Base-by-base conservation (phyloP, 2,888 invertebrate species). In the Orthonevra nobilis region DNA sequence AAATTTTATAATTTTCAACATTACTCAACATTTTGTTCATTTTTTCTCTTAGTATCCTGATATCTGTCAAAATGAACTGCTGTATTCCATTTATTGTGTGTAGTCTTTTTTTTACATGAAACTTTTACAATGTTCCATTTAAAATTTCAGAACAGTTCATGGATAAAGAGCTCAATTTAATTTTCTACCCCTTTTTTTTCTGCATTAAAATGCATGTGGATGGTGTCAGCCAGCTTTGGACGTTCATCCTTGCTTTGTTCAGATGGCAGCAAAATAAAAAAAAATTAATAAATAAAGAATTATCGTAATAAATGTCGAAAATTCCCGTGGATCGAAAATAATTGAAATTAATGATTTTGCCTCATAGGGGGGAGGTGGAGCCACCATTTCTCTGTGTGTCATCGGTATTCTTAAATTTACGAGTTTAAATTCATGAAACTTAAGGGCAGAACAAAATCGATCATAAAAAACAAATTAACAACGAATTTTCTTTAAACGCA, bases 291-390 rank as follows among this genome's bases (percentile, higher is more conserved):
- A 36, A 44, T 17, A 34, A 52, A 44, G 36, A 77, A 77, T 77
- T 72, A 72, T 60, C 72, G 52, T 64, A 64, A 72, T 66, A 72
- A 70, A 72, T 64, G 64, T 77, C 64, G 64, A 60, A 52, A 42
- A 42, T 56, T 50, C 50, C 48, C 40, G 23, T 34, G 61, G 63
- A 69, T 70, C 44, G 75, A 46, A 70, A 70, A 70, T 70, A 70
- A 77, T 70, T 77, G 77, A 77, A 70, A 77, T 77, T 70, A 77
- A 77, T 77, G 77, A 64, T 64, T 70, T 64, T 12, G 14, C 42
- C 30, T 12, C 34, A 1, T 6, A 3, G 2, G 4, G 60, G n/a
- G n/a, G n/a, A n/a, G 28, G 20, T 48, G 54, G 28, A 20, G 42
- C 15, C 26, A 28, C 10, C 10, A n/a, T n/a, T n/a, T n/a, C n/a